These are phyloP conservation scores for Synaphobranchus kaupii DNA, from an alignment of 2,797 vertebrate genomes.

Conservation along the genomic window DNA sequence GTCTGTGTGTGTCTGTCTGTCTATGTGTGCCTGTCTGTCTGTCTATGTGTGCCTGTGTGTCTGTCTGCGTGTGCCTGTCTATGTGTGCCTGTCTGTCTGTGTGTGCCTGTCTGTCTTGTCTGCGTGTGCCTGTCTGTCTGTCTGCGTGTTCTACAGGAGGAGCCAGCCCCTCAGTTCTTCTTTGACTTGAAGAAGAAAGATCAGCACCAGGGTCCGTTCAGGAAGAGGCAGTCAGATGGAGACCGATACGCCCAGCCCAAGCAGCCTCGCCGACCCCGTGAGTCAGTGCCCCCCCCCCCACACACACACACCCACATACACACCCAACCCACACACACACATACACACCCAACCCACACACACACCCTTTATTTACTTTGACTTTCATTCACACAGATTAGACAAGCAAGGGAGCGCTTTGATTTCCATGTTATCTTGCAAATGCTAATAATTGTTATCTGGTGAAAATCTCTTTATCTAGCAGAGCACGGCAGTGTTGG, in stretches of 20 bases:
- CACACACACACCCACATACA: too few relatives aligned
- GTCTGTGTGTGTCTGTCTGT: too few relatives aligned
- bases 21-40: too few relatives aligned
- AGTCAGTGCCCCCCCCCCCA: constrained; percentile 58
- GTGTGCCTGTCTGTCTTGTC: too few relatives aligned
- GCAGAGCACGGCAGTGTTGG: background rate
- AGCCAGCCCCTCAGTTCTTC: constrained; percentile 86
- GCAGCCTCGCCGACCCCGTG: constrained; percentile 81
- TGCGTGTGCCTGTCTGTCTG: background rate
- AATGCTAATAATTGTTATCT: constrained; percentile 12
- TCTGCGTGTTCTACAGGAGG: constrained; percentile 66
- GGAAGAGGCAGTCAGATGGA: constrained; percentile 76
- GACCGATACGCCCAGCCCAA: constrained; percentile 67
- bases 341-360: too few relatives aligned
- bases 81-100: too few relatives aligned
- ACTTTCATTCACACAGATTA: background rate
- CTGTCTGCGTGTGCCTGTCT: too few relatives aligned
- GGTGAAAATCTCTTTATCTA: constrained; percentile 14
- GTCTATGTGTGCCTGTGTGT: too few relatives aligned
- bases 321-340: too few relatives aligned
- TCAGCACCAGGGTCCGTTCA: constrained; percentile 74
- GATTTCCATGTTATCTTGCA: constrained; percentile 1
- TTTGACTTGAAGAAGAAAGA: constrained; percentile 84
- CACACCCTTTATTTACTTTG: background rate
- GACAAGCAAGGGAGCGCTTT: background rate